Evolutionary conservation across 2,888 invertebrate species (phyloP), one percentile per base, ranked within the genome.

Genomic region (Acleris laterana): DNA sequence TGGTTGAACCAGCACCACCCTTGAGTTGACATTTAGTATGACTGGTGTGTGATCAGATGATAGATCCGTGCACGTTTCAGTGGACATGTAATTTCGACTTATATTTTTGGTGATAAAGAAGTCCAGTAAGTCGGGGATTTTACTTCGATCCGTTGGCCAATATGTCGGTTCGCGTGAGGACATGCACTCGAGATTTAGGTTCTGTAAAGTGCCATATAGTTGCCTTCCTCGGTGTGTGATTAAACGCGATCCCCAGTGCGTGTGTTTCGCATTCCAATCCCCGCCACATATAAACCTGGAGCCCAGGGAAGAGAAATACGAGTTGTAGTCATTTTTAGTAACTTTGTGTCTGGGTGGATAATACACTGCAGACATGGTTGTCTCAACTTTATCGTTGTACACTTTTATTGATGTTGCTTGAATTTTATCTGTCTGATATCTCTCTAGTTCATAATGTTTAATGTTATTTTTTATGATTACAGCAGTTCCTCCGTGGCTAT

Each of bases 1-100:
- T 1, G 1, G 17, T 1, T 55, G n/a, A 2, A 57, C 25, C 57
- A 22, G 7, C 2, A 22, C 5, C 5, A 5, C 17, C 20, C 17
- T 48, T 13, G 16, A n/a, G n/a, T 44, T 46, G 11, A 57, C 46
- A 57, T 57, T 57, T 11, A 57, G 57, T 20, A 46, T 57, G 11
- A 57, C 57, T 25, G n/a, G n/a, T n/a, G n/a, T n/a, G n/a, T n/a
- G n/a, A n/a, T n/a, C n/a, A n/a, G n/a, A n/a, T n/a, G n/a, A 25
- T 25, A 57, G n/a, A 28, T 57, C 57, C 16, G 46, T 57, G 17
- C 25, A 25, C 5, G 25, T 25, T 25, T 25, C 25, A 25, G 25
- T 25, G 25, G 25, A 5, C 25, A 25, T 25, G 19, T 44, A 13
- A 13, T 19, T 57, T 22, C 32, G 13, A 38, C 17, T 46, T 46